These are phyloP conservation scores for Epinotia demarniana DNA, from an alignment of 2,888 invertebrate species.

Conservation along the genomic window DNA sequence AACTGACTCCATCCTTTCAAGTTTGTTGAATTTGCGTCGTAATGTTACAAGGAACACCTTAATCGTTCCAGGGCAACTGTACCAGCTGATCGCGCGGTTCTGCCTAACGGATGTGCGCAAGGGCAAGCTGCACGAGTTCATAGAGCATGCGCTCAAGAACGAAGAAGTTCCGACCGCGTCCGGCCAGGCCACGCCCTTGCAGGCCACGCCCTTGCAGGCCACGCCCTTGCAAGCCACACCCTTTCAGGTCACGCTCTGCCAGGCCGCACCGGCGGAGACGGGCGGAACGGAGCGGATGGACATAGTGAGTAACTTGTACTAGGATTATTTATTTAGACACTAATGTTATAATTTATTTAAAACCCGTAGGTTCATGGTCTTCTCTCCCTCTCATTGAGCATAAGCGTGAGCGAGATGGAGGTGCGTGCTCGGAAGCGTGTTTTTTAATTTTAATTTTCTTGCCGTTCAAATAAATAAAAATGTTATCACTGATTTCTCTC, in stretches of 20 bases:
- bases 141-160: conserved; percentile 75
- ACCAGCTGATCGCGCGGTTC: conserved; percentile 82
- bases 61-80: conserved; percentile 79
- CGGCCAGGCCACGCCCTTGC: too few relatives aligned
- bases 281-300: conserved; percentile 53
- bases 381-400: too few relatives aligned
- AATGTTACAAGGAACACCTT: background rate
- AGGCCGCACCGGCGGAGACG: background rate
- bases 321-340: too few relatives aligned
- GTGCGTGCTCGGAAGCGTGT: too few relatives aligned
- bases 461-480: too few relatives aligned
- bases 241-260: background rate
- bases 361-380: too few relatives aligned
- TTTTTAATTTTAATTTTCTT: too few relatives aligned
- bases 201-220: background rate
- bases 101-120: conserved; percentile 64
- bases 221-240: background rate
- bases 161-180: conserved; percentile 24
- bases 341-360: too few relatives aligned
- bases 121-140: conserved; percentile 75
- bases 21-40: background rate
- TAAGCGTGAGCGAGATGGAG: too few relatives aligned
- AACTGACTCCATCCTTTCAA: background rate
- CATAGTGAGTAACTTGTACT: conserved; percentile 49
- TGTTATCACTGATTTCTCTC: too few relatives aligned